Conservation (phyloP, 1,140 invertebrate genomes). For the Glossosoma conforme region DNA sequence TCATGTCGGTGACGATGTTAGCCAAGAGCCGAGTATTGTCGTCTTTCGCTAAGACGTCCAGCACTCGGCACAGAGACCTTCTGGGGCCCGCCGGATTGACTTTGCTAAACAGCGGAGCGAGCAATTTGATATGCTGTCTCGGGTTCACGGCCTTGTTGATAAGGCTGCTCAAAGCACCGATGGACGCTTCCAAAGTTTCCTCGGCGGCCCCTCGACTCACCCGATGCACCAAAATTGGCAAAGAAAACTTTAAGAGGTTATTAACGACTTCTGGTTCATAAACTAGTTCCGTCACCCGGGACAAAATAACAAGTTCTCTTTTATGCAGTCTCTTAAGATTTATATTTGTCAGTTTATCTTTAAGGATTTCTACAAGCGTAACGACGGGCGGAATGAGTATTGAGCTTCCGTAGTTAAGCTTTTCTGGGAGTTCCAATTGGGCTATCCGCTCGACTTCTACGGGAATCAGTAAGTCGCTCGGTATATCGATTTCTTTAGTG, state of each 20-base stretch:
- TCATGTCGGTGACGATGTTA: conserved; percentile 63
- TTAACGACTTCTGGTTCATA: conserved; percentile 61
- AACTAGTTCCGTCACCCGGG: conserved; percentile 69
- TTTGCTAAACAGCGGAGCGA: conserved; percentile 62
- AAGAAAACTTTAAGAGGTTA: conserved; percentile 60
- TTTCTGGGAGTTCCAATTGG: conserved; percentile 37
- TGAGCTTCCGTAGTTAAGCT: conserved; percentile 66
- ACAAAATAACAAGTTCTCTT: conserved; percentile 74
- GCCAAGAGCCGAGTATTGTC: conserved; percentile 35
- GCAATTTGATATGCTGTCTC: conserved; percentile 57
- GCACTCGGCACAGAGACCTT: conserved; percentile 59
- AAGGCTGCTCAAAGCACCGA: conserved; percentile 66
- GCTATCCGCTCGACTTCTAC: conserved; percentile 32
- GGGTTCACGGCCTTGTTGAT: conserved; percentile 62
- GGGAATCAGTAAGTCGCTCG: conserved; percentile 38
- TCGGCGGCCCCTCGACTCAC: conserved; percentile 57
- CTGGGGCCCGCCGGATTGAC: conserved; percentile 55
- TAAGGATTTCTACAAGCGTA: conserved; percentile 65
- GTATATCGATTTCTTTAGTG: conserved; percentile 36
- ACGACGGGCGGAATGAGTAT: conserved; percentile 70
- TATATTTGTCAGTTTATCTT: conserved; percentile 55
- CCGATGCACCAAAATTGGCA: conserved; percentile 71
- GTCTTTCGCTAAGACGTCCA: conserved; percentile 51
- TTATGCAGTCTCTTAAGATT: conserved; percentile 56
- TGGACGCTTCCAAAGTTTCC: conserved; percentile 57